Evolutionary conservation across 2,888 invertebrate genomes (phyloP).

Genomic region (Clepsis dumicolana): DNA sequence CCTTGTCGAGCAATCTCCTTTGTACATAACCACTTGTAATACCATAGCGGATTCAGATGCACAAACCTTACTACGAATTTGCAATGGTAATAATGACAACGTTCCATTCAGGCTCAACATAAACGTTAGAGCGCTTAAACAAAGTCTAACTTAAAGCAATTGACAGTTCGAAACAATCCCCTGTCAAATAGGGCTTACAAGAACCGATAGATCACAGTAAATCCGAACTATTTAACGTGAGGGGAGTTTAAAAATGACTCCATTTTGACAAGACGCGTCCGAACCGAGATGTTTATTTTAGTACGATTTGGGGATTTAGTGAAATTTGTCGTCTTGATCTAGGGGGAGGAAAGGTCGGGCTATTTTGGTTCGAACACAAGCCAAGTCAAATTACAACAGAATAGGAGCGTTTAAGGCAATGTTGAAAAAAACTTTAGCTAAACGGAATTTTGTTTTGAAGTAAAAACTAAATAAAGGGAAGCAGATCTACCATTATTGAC

Average conservation of each 20-base stretch:
- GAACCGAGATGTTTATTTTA: conserved; percentile 63
- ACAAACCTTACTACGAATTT: no score
- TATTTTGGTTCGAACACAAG: conserved; percentile 40
- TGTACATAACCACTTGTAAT: no score
- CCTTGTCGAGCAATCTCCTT: no score
- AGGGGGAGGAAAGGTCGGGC: conserved; percentile 38
- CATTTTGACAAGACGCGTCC: conserved; percentile 66
- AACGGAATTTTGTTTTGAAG: no score
- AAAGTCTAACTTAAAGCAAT: not conserved
- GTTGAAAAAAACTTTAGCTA: no score
- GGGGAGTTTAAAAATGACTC: conserved; percentile 73
- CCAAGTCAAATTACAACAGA: conserved; percentile 34
- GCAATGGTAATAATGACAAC: no score
- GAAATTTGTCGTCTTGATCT: conserved; percentile 51
- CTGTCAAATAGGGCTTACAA: conserved; percentile 9
- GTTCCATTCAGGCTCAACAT: no score
- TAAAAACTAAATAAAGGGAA: no score
- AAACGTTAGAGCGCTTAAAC: no score
- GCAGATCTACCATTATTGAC: no score
- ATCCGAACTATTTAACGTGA: conserved; percentile 70
- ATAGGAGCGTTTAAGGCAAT: not conserved
- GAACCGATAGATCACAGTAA: conserved; percentile 70
- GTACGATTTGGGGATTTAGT: conserved; percentile 57
- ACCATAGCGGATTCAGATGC: no score
- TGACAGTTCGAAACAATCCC: not conserved